phyloP scores from a whole-genome alignment of 2,113 vertebrate species.

The Pachycephala philippinensis region DNA sequence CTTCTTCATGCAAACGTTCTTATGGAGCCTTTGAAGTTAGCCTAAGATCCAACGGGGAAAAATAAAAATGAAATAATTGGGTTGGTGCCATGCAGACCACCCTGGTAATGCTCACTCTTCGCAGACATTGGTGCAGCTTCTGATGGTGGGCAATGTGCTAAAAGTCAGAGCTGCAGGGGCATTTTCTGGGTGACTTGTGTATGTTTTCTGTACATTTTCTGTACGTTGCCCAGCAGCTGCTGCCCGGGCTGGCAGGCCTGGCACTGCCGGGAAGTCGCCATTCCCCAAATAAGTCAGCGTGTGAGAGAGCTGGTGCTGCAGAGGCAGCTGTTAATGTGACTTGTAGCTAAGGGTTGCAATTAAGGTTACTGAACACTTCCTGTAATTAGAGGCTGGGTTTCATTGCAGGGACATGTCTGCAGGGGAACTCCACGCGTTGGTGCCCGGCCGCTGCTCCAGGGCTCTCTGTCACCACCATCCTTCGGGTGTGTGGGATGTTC shows the following conservation, averaged over 20 bases:
- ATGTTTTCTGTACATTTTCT: too few species aligned
- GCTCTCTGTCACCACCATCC: accelerated
- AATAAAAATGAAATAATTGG: background rate
- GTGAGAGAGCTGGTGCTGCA: background rate
- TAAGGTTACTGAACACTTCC: background rate
- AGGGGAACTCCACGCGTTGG: accelerated
- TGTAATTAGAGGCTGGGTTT: background rate
- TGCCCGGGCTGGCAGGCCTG: background rate
- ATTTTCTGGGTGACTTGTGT: background rate
- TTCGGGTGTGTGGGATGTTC: accelerated
- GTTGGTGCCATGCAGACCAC: background rate
- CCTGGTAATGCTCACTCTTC: background rate
- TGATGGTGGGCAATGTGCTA: background rate
- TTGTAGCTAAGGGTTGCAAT: background rate
- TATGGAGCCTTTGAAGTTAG: background rate
- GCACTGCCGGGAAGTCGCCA: accelerated
- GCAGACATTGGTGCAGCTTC: accelerated
- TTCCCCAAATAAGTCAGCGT: accelerated
- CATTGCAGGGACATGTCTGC: accelerated
- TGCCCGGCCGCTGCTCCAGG: background rate
- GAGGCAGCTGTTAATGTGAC: background rate
- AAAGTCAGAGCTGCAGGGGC: background rate
- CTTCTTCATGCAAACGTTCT: background rate
- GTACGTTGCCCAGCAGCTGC: background rate
- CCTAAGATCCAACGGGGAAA: background rate